These are phyloP conservation scores for Bombus soroeensis DNA, from an alignment of 1,140 invertebrate genomes.

Conservation along the genomic window DNA sequence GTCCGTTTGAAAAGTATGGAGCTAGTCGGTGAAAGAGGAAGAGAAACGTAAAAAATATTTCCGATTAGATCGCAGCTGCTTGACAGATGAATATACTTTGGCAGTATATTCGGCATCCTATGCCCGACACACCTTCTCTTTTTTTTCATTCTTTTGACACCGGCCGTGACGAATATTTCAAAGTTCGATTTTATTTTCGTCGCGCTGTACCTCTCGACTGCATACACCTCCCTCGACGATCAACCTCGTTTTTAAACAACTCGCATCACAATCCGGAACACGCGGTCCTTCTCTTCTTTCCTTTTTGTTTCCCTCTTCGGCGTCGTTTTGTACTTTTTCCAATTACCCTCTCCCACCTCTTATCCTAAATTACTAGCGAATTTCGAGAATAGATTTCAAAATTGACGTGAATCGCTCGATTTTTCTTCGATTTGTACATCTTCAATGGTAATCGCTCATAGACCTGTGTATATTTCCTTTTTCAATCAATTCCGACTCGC, in stretches of 20 bases:
- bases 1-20: not conserved
- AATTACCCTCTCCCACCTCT: not conserved
- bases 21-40: too few species aligned
- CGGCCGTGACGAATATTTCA: slow-evolving; percentile 34
- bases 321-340: not conserved
- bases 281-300: not conserved
- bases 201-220: slow-evolving; percentile 9
- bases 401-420: not conserved
- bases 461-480: too few species aligned
- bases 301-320: not conserved
- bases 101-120: not conserved
- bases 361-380: slow-evolving; percentile 17
- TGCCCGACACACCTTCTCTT: not conserved
- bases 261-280: slow-evolving; percentile 26
- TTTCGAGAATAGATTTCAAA: slow-evolving; percentile 1
- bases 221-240: not conserved
- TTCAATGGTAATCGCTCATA: too few species aligned
- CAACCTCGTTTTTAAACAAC: slow-evolving; percentile 30
- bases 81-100: slow-evolving; percentile 27
- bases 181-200: slow-evolving; percentile 48
- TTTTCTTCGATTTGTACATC: not conserved
- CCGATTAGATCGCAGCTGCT: slow-evolving; percentile 10
- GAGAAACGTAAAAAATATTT: not conserved
- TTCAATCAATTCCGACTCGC: too few species aligned
- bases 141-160: slow-evolving; percentile 21